Evolutionary conservation across 1,140 invertebrate genomes (phyloP).

Genomic region (Drosophila bocki): DNA sequence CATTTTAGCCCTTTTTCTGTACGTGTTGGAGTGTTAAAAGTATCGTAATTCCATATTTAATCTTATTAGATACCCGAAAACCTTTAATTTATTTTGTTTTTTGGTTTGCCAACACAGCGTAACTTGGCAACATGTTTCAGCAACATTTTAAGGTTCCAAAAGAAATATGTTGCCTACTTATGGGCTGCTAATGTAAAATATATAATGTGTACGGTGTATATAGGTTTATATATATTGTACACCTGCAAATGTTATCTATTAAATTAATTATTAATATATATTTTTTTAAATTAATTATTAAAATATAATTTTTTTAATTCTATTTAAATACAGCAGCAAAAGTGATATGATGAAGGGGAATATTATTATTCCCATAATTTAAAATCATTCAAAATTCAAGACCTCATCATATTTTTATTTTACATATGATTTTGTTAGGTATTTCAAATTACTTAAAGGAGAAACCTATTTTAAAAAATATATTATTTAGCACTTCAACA

Average conservation of each 20-base stretch:
- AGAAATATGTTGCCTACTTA: constrained; percentile 52
- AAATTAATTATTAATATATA: background rate
- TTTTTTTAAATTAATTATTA: background rate
- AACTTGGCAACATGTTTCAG: constrained; percentile 23
- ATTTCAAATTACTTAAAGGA: too few relatives aligned
- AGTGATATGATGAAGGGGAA: background rate
- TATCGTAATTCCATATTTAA: background rate
- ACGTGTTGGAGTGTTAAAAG: background rate
- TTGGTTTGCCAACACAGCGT: background rate
- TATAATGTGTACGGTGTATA: background rate
- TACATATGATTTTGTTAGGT: too few relatives aligned
- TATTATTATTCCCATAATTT: too few relatives aligned
- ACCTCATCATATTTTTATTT: too few relatives aligned
- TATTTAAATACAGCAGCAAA: background rate
- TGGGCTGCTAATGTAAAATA: constrained; percentile 13
- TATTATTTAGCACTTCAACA: background rate
- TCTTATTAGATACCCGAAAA: background rate
- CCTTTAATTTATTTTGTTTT: background rate
- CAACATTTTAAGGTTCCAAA: background rate
- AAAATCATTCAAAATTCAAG: background rate
- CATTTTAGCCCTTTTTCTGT: constrained; percentile 8
- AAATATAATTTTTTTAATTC: background rate
- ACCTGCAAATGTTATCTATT: background rate
- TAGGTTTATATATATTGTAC: background rate
- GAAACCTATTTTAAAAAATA: background rate